A percentile compares a stretch with the other conserved stretches of the same genome.
phyloP scores from a whole-genome alignment of 2,888 invertebrate species.

The Mythimna ferrago region DNA sequence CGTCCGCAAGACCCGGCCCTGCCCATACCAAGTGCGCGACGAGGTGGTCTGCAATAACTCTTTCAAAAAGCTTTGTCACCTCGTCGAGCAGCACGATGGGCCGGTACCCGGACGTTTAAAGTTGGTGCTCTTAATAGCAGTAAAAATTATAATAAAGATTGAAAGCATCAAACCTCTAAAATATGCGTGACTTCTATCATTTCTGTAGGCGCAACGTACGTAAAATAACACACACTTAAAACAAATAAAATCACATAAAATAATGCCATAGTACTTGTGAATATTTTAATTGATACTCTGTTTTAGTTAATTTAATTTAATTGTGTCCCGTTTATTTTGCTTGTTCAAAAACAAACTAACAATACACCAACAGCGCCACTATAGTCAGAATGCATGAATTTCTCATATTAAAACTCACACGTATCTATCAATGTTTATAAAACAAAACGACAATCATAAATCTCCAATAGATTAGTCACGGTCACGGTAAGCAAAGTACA shows the following conservation, averaged over 20 bases:
- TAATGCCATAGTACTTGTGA: background rate
- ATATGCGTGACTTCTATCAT: background rate
- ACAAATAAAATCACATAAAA: conserved; percentile 15
- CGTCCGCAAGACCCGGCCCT: too few relatives aligned
- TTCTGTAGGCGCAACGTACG: conserved; percentile 11
- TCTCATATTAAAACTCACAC: background rate
- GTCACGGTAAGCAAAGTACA: too few relatives aligned
- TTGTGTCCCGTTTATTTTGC: background rate
- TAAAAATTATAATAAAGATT: background rate
- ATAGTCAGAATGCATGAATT: background rate
- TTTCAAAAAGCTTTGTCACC: too few relatives aligned
- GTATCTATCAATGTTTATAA: background rate
- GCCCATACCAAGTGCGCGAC: too few relatives aligned
- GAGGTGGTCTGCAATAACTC: too few relatives aligned
- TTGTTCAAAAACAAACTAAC: background rate
- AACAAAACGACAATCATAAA: conserved; percentile 6
- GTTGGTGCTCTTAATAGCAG: background rate
- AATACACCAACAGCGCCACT: background rate
- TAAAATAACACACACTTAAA: conserved; percentile 13
- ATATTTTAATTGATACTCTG: background rate
- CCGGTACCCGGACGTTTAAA: too few relatives aligned
- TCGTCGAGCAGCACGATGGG: too few relatives aligned
- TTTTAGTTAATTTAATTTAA: background rate
- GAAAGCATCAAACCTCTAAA: conserved; percentile 11
- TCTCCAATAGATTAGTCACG: background rate